A percentile compares a stretch with the other conserved stretches of the same genome.
These are phyloP conservation scores for Lydus trimaculatus DNA, from an alignment of 2,888 invertebrate species.

Conservation along the genomic window DNA sequence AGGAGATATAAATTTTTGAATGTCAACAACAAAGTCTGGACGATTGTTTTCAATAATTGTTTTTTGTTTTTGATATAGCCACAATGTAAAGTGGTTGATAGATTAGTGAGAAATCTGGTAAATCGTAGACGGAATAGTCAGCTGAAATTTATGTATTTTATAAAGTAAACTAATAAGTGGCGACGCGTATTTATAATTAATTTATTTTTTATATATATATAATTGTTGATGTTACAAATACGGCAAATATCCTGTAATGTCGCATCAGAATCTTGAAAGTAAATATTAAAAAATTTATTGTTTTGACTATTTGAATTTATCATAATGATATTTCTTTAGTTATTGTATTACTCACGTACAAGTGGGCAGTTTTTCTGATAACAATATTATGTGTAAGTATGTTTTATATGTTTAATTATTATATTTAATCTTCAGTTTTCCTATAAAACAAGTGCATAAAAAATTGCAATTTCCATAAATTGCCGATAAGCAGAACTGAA, in stretches of 20 bases:
- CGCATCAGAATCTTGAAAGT: too few relatives aligned
- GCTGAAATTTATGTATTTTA: too few relatives aligned
- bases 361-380: not conserved
- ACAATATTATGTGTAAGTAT: not conserved
- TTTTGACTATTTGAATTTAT: not conserved
- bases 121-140: too few relatives aligned
- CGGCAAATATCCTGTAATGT: too few relatives aligned
- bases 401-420: too few relatives aligned
- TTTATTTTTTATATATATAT: too few relatives aligned
- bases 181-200: too few relatives aligned
- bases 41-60: not conserved
- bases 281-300: not conserved
- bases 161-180: too few relatives aligned
- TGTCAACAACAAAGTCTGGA: slow-evolving; percentile 21
- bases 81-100: not conserved
- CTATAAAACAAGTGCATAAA: not conserved
- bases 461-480: not conserved
- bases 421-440: not conserved
- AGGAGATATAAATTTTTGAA: slow-evolving; percentile 55
- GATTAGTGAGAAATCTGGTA: too few relatives aligned
- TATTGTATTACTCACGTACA: not conserved
- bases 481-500: not conserved
- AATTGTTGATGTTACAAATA: too few relatives aligned
- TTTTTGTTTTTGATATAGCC: not conserved
- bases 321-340: not conserved